Conservation (phyloP, 1,140 invertebrate genomes). For the Diorhabda carinulata region DNA sequence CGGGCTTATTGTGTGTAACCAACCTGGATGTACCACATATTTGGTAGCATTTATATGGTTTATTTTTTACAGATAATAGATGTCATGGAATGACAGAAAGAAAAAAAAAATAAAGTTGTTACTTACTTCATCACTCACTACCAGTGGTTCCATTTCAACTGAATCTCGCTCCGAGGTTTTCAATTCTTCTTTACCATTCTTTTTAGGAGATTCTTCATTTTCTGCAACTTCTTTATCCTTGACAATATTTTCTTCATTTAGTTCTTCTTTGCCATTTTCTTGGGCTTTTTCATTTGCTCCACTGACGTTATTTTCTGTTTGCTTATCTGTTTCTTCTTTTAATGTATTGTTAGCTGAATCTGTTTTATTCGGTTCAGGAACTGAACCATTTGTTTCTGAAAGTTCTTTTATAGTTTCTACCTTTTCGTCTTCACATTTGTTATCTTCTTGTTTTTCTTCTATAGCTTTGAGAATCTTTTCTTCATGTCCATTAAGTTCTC, state of each 20-base stretch:
- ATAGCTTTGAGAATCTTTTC: neutral
- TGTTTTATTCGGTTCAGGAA: neutral
- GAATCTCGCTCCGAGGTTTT: constrained; percentile 11
- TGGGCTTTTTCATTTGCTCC: no score
- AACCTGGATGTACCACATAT: no score
- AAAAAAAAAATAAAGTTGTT: neutral
- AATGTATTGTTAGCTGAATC: no score
- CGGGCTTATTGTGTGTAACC: no score
- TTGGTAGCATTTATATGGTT: no score
- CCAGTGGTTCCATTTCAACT: constrained; percentile 39
- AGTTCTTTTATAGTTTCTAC: constrained; percentile 4
- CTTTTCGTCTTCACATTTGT: constrained; percentile 3
- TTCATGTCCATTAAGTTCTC: constrained; percentile 15
- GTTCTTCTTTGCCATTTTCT: constrained; percentile 12
- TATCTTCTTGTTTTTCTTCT: constrained; percentile 17
- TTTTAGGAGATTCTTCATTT: constrained; percentile 3
- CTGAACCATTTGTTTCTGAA: neutral
- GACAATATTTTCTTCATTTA: neutral
- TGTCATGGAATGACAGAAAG: no score
- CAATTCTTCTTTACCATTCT: constrained; percentile 4
- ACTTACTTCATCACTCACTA: constrained; percentile 37
- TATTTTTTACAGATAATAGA: no score
- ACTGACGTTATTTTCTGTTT: no score
- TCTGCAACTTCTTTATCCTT: constrained; percentile 14
- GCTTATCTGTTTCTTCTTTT: no score